Base-by-base conservation (phyloP, 2,797 vertebrate genomes). In the Ibycter americanus region DNA sequence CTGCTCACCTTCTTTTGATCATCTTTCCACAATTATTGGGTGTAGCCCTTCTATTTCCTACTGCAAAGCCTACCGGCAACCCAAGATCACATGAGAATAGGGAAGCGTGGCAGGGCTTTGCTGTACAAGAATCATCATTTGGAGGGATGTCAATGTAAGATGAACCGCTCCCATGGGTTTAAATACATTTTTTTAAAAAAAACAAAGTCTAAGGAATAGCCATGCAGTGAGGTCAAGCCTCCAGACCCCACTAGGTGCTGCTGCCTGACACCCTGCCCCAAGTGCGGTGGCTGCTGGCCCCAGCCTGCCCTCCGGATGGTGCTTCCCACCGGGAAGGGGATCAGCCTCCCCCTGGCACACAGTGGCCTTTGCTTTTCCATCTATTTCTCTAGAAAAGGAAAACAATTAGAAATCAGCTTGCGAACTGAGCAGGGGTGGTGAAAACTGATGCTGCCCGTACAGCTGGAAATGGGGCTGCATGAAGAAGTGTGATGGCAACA, bases 221-320 rank as follows among this genome's bases (percentile, higher is more conserved):
- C 29, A 11, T 2, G 1, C n/a, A 12, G 4, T 15, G 32, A 63
- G 58, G 52, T 22, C 20, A 72, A 46, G 32, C 25, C 56, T 51
- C 65, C 72, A 56, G 72, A 32, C 18, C 11, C 40, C 55, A 40
- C 20, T 8, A 6, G 1, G 1, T 14, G 68, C 27, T 22, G 46
- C 4, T 38, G 20, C 55, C 61, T 47, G 47, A 47, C 9, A n/a
- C 20, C 29, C 23, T 46, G 38, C 9, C 38, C 54, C 1, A 1
- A 40, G 51, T 4, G 1, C 27, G 2, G 0, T 1, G 36, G 32
- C 22, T 1, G 0, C n/a, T 40, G 47, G 56, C 29, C 66, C 19
- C 44, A 88, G 61, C 59, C 52, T 44, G 44, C 59, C 52, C 29
- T 31, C 32, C 1, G 0, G 51, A 26, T 1, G 1, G 26, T 21